Conservation (phyloP, 2,113 vertebrate genomes). For the human region DNA sequence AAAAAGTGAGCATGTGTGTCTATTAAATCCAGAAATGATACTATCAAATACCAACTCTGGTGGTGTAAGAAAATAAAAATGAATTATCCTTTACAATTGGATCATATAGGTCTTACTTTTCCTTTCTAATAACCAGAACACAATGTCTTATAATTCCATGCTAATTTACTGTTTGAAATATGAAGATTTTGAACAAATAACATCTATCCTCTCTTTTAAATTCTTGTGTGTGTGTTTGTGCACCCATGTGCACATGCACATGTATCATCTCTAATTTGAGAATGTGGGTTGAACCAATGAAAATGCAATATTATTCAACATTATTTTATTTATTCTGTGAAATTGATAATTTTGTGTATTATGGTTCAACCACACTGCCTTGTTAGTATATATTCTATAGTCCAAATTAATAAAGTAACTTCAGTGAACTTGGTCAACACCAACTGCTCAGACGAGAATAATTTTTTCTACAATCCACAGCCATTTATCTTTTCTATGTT, state of each 20-base stretch:
- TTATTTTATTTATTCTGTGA: neutral
- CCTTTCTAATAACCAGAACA: neutral
- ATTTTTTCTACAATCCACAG: neutral
- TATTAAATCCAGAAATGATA: neutral
- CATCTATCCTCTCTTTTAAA: neutral
- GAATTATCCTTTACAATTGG: neutral
- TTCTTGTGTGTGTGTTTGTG: neutral
- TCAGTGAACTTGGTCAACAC: neutral
- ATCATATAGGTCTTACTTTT: neutral
- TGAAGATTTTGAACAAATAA: neutral
- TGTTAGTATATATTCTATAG: neutral
- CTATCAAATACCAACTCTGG: neutral
- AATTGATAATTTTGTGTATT: neutral
- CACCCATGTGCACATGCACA: too few species aligned
- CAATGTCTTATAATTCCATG: neutral
- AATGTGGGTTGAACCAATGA: neutral
- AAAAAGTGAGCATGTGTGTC: neutral
- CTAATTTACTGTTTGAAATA: neutral
- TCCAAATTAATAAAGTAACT: neutral
- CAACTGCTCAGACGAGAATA: neutral
- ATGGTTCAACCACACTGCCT: neutral
- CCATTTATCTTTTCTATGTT: neutral
- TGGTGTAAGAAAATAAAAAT: neutral
- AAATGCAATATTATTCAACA: neutral
- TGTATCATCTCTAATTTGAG: neutral